Evolutionary conservation across 2,888 invertebrate species (phyloP), one percentile per base, ranked within the genome.

Genomic region (Drosophila siamana): DNA sequence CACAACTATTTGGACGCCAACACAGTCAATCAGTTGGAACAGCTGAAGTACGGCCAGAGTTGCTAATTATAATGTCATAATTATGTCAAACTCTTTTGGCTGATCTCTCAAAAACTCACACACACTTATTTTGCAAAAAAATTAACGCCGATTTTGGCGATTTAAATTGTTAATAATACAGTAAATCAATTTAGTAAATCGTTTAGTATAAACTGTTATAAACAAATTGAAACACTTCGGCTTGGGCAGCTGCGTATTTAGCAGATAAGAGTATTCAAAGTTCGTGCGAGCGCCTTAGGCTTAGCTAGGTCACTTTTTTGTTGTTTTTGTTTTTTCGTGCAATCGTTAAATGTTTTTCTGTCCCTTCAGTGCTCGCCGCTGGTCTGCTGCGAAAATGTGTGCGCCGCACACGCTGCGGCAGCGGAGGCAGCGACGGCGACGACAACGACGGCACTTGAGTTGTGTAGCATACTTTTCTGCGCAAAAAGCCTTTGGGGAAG

Each of bases 391-490:
- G 66, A 80, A 72, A 19, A 19, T 19, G 19, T 74, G 74, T 69
- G 75, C 80, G 75, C 73, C 69, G 63, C 74, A 67, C 74, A 77
- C 69, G 71, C 63, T 67, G 40, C n/a, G 30, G 6, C 13, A 57
- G 43, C 67, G 54, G 55, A 59, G 63, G 63, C 80, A 67, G 66
- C 78, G 57, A 72, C 51, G 78, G 72, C 67, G 54, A 57, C 61
- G 63, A 65, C 80, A 67, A 64, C 78, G 57, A 72, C 51, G 78
- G 72, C 78, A 73, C 86, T 88, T 83, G 80, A 86, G 84, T 59
- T 78, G 46, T 80, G 71, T 72, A 76, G 87, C 88, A 88, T 78
- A 88, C 86, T 82, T 85, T 83, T 75, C 72, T 76, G 76, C 65
- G 68, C 73, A 80, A 73, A 85, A 83, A 78, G 78, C 78, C 88